Evolutionary conservation across 2,113 vertebrate species (phyloP).

Genomic region (Istiophorus platypterus): DNA sequence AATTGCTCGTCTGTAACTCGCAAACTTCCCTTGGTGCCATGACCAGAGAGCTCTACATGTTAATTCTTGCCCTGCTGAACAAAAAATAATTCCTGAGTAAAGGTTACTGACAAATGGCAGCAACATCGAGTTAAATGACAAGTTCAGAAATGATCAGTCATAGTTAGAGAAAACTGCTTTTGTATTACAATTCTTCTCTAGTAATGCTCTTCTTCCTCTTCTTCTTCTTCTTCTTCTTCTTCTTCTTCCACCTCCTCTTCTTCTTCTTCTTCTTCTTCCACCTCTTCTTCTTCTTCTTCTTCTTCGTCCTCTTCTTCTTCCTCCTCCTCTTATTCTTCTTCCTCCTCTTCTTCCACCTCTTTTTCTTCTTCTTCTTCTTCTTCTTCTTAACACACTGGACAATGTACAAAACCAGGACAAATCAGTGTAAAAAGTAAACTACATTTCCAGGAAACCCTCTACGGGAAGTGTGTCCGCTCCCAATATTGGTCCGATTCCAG

Average conservation of each 20-base stretch:
- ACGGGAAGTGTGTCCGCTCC: conserved; percentile 40
- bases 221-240: no score
- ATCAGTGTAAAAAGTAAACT: conserved; percentile 11
- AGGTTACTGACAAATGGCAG: not conserved
- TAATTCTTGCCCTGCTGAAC: not conserved
- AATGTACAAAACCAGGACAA: not conserved
- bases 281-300: no score
- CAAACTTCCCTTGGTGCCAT: not conserved
- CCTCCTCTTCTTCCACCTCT: no score
- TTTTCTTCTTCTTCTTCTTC: no score
- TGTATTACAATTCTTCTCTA: not conserved
- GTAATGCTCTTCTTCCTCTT: no score
- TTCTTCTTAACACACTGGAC: no score
- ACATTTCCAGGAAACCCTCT: conserved; percentile 65
- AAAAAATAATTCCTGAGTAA: not conserved
- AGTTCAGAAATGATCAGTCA: no score
- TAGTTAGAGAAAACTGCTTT: not conserved
- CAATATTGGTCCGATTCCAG: conserved; percentile 6
- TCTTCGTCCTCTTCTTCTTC: no score
- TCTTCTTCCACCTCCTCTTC: no score
- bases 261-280: no score
- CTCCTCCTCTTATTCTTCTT: no score
- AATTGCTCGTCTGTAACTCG: not conserved
- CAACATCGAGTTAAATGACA: not conserved
- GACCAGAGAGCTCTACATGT: not conserved